These are phyloP conservation scores for Panthera uncia DNA, from an alignment of 2,113 vertebrate genomes.

Conservation along the genomic window DNA sequence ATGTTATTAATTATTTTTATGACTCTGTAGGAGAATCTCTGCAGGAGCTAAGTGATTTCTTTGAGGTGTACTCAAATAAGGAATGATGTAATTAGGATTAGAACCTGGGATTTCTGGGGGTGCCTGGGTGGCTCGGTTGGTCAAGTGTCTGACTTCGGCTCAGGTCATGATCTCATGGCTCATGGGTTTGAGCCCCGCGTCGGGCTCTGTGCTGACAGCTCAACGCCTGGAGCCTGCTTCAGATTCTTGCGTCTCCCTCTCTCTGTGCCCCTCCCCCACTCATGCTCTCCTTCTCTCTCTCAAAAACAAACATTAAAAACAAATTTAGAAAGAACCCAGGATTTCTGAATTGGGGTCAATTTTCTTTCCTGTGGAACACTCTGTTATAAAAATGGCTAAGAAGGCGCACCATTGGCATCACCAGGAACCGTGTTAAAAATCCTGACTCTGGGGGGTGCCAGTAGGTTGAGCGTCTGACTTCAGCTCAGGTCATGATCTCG, in stretches of 20 bases:
- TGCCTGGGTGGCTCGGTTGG: no score
- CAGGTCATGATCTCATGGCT: no score
- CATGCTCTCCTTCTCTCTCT: no score
- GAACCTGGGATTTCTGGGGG: not conserved
- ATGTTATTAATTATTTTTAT: not conserved
- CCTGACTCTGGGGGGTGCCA: no score
- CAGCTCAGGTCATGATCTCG: no score
- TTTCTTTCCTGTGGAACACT: not conserved
- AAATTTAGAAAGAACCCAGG: not conserved
- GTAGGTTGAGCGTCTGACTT: no score
- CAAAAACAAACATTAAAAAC: no score
- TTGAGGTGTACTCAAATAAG: not conserved
- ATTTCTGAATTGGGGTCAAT: not conserved
- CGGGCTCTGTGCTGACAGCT: no score
- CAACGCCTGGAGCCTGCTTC: no score
- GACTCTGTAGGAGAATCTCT: not conserved
- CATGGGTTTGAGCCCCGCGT: accelerated
- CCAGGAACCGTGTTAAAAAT: not conserved
- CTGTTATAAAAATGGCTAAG: not conserved
- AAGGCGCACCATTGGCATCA: accelerated
- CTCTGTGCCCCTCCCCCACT: no score
- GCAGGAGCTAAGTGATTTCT: not conserved
- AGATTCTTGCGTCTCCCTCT: no score
- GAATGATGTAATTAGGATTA: not conserved
- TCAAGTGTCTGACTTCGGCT: no score